A percentile compares a stretch with the other conserved stretches of the same genome.
phyloP scores from a whole-genome alignment of 1,140 invertebrate species.

The Drosophila ogumai region DNA sequence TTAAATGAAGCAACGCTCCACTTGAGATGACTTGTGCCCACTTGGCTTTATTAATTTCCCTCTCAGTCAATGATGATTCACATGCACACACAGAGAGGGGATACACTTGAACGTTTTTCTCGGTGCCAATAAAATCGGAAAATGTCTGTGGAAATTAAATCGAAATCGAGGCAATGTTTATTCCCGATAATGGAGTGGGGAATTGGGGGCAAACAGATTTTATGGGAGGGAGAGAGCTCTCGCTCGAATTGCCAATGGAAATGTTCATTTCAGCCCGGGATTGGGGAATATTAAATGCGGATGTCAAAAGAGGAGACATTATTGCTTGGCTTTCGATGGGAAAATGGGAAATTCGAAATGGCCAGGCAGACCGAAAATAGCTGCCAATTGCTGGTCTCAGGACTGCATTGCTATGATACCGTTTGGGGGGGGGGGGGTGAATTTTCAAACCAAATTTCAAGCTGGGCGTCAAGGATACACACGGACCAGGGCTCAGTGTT shows the following conservation, averaged over 20 bases:
- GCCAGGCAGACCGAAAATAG: slow-evolving; percentile 43
- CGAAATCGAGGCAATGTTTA: slow-evolving; percentile 22
- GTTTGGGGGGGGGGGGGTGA: neutral
- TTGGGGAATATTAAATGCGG: slow-evolving; percentile 67
- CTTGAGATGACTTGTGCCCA: slow-evolving; percentile 24
- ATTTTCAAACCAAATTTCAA: slow-evolving; percentile 32
- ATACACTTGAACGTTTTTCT: slow-evolving; percentile 3
- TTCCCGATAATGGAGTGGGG: slow-evolving; percentile 24
- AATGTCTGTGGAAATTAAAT: slow-evolving; percentile 44
- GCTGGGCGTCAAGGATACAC: slow-evolving; percentile 44
- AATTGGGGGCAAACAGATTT: slow-evolving; percentile 15
- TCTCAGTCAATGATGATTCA: slow-evolving; percentile 11
- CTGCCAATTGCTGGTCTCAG: slow-evolving; percentile 36
- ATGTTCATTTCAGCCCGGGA: slow-evolving; percentile 28
- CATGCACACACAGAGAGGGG: neutral
- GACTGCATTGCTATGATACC: slow-evolving; percentile 31
- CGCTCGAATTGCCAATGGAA: slow-evolving; percentile 34
- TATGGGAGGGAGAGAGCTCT: neutral
- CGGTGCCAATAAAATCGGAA: slow-evolving; percentile 37
- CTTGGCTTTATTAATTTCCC: slow-evolving; percentile 27
- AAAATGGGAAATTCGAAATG: slow-evolving; percentile 54
- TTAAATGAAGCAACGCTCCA: slow-evolving; percentile 8
- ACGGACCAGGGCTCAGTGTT: slow-evolving; percentile 19
- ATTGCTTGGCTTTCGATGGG: slow-evolving; percentile 58
- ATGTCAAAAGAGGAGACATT: slow-evolving; percentile 70